These are phyloP conservation scores for Tupaia tana DNA, from an alignment of 2,113 vertebrate genomes.

Conservation along the genomic window DNA sequence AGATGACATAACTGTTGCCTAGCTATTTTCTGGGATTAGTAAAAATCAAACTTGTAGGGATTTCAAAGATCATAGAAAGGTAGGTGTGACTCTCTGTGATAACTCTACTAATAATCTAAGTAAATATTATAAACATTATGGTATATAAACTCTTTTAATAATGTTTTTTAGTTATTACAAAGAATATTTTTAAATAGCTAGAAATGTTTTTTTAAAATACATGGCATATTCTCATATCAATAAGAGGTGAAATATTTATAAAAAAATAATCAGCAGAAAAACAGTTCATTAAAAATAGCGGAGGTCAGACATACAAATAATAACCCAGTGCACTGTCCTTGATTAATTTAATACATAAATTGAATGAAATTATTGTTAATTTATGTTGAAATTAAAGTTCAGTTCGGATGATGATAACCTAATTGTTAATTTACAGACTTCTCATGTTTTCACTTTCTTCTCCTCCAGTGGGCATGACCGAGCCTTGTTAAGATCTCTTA, in stretches of 20 bases:
- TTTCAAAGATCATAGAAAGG: conserved; percentile 42
- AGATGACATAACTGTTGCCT: background rate
- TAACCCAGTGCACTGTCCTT: background rate
- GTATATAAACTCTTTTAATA: background rate
- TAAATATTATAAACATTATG: background rate
- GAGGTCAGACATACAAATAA: background rate
- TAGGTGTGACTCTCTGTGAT: conserved; percentile 38
- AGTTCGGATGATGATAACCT: background rate
- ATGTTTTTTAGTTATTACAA: background rate
- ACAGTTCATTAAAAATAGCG: background rate
- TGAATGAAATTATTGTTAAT: background rate
- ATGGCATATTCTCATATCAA: background rate
- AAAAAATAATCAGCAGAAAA: background rate
- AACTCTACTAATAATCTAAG: background rate
- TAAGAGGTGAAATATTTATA: background rate
- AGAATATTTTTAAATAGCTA: background rate
- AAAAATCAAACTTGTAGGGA: conserved; percentile 3
- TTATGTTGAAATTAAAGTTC: background rate
- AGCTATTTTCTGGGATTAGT: background rate
- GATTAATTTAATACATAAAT: background rate
- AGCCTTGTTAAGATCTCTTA: background rate
- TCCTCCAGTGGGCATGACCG: background rate
- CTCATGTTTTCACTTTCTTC: background rate
- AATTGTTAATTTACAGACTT: background rate
- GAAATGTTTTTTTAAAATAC: background rate